phyloP scores from a whole-genome alignment of 2,888 invertebrate genomes.

The Argyra leucocephala region DNA sequence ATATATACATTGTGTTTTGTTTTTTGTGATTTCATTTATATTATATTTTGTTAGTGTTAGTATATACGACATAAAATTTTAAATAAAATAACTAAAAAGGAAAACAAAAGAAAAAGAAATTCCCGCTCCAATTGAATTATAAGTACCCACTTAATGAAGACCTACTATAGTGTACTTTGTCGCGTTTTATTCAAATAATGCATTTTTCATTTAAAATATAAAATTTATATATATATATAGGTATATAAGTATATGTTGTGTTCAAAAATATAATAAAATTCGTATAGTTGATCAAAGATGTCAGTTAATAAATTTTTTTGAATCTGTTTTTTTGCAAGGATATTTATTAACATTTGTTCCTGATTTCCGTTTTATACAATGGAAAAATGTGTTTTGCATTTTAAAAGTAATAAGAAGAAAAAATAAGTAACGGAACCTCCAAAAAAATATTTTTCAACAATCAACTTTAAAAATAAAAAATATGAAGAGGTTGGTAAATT shows the following conservation, averaged over 20 bases:
- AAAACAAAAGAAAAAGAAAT: neutral
- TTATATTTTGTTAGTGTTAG: no score
- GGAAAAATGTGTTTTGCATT: neutral
- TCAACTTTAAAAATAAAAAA: no score
- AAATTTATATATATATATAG: no score
- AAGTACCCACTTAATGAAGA: conserved; percentile 10
- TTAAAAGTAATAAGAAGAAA: neutral
- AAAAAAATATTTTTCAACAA: no score
- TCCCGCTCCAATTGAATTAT: conserved; percentile 8
- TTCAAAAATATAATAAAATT: no score
- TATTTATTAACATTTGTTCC: neutral
- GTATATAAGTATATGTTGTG: no score
- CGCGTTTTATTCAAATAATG: conserved; percentile 9
- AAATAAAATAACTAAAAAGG: neutral
- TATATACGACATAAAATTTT: no score
- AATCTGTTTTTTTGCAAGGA: neutral
- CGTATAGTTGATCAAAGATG: no score
- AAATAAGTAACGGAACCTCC: neutral
- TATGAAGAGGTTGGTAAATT: no score
- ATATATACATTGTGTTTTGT: no score
- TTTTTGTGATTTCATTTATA: no score
- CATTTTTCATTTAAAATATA: neutral
- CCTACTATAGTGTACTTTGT: conserved; percentile 12
- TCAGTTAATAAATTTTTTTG: neutral
- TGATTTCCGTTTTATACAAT: neutral